Conservation (phyloP, 2,888 invertebrate species). For the Cartodere bifasciata region DNA sequence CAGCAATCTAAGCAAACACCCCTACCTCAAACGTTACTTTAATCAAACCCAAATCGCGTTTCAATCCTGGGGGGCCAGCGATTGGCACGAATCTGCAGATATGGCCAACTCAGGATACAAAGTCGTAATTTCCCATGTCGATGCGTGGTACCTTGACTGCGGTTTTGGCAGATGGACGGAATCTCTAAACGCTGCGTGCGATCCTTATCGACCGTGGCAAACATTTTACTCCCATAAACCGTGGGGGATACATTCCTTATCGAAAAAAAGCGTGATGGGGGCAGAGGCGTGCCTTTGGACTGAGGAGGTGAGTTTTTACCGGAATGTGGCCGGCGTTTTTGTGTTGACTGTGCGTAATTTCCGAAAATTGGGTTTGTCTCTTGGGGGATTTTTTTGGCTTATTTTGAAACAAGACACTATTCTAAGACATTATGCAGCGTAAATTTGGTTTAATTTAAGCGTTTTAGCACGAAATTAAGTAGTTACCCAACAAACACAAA, state of each 20-base stretch:
- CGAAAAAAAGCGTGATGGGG: constrained; percentile 44
- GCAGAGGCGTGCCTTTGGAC: constrained; percentile 79
- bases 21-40: constrained; percentile 43
- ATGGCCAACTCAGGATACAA: constrained; percentile 65
- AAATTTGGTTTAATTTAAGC: no score
- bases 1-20: constrained; percentile 59
- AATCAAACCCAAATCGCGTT: constrained; percentile 45
- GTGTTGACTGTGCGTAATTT: no score
- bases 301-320: no score
- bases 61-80: constrained; percentile 71
- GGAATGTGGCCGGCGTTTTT: no score
- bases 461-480: no score
- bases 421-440: no score
- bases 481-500: no score
- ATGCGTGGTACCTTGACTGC: constrained; percentile 81
- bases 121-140: constrained; percentile 71
- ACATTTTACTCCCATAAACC: constrained; percentile 74
- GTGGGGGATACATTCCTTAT: constrained; percentile 43
- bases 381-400: no score
- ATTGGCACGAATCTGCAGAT: constrained; percentile 68
- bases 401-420: no score
- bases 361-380: no score
- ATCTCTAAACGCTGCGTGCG: constrained; percentile 72
- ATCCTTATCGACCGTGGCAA: constrained; percentile 81
- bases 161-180: constrained; percentile 79